Evolutionary conservation across 2,888 invertebrate genomes (phyloP), one percentile per base, ranked within the genome.

Genomic region (Spilosoma lubricipeda): DNA sequence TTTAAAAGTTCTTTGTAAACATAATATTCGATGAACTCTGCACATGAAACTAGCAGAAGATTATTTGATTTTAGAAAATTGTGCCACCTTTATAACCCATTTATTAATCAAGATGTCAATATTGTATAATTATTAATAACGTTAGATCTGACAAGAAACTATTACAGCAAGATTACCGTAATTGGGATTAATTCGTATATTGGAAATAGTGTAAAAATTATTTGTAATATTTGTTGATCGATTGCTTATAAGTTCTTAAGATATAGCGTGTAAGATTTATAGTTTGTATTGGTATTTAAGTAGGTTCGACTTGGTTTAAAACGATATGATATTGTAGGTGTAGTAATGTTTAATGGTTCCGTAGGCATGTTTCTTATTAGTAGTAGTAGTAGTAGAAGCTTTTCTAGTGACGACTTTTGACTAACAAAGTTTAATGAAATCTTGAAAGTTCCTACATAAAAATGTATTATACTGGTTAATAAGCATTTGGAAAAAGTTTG

Each of bases 341-440:
- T 56, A 48, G 30, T 33, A 67, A 33, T 67, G 20, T 67, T 48
- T 33, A 48, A 48, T 67, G 11, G 23, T 48, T 48, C n/a, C 56
- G 36, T 69, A 69, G n/a, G 5, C 0, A 30, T 27, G 33, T 68
- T n/a, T 18, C 4, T 69, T n/a, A 56, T 3, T 56, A 39, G 39
- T 45, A n/a, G n/a, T n/a, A n/a, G 52, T 69, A 56, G 56, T 69
- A 69, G 69, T 56, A 39, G 36, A 36, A 69, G 69, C n/a, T 52
- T 11, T 36, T 3, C 23, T 59, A 36, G 69, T 56, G 36, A 18
- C 56, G 27, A 23, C 30, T 5, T 39, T 70, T 56, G 56, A 27
- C 39, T 70, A 39, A 70, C 52, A 69, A 56, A 68, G 23, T 68
- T 45, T 48, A 30, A 33, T 23, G 45, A 67, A 30, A 48, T 27